Evolutionary conservation across 2,888 invertebrate genomes (phyloP), one percentile per base, ranked within the genome.

Genomic region (Sphinx pinastri): DNA sequence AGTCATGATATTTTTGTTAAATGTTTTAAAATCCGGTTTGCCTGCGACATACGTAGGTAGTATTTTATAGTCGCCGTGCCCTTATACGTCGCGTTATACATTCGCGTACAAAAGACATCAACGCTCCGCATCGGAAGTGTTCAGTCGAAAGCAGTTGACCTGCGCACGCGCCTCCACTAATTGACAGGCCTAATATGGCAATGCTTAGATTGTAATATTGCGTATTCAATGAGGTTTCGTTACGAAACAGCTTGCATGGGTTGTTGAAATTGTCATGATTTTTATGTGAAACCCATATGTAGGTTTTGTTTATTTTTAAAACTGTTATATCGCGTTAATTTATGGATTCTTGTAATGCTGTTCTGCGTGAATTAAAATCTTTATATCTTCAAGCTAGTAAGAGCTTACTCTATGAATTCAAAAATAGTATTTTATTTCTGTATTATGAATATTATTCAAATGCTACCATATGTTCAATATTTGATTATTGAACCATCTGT

Each of bases 101-200:
- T 55, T 63, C 68, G 69, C 74, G 52, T 72, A 70, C 70, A 71
- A 75, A 76, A 74, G 75, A 75, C 73, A 68, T 73, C 75, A 72
- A 71, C 71, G 71, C 69, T 54, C 67, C 68, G 25, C 51, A 49
- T 68, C 67, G 57, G 71, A 71, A 70, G 47, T 54, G 57, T 63
- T 70, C 67, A 70, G 69, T 70, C 72, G 60, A 75, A 73, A 52
- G 66, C 68, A 71, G 51, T 52, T 54, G 60, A 11, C 45, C 51
- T 49, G 68, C 71, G 72, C 76, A 75, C 79, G 75, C 71, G 76
- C 73, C 69, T 71, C 70, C 69, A 73, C 74, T 81, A 80, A 83
- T 81, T 78, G 75, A 71, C 75, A 74, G 68, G 70, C 80, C 80
- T 71, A 80, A 76, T 77, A 82, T 73, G 75, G 77, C 71, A 73